phyloP scores from a whole-genome alignment of 2,888 invertebrate species.

The Hydropsyche betteni region DNA sequence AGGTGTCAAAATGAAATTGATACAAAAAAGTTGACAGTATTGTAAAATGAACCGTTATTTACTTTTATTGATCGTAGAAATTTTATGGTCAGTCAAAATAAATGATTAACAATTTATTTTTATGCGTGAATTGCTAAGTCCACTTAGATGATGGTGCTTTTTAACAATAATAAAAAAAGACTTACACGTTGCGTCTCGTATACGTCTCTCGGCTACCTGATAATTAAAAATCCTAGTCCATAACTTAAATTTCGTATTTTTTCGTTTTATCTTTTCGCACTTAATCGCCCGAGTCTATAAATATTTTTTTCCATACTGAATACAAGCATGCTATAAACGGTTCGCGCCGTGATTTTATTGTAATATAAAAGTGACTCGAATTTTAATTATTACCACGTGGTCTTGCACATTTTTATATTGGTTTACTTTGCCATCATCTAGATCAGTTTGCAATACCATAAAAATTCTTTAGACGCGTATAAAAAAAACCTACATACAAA shows the following conservation, averaged over 20 bases:
- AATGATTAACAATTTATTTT: conserved; percentile 26
- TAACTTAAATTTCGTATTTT: conserved; percentile 23
- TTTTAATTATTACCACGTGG: conserved; percentile 24
- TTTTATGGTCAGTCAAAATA: conserved; percentile 19
- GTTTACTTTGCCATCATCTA: too few relatives aligned
- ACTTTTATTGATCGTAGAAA: neutral
- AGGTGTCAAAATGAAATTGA: too few relatives aligned
- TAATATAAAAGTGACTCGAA: conserved; percentile 31
- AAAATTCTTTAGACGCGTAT: too few relatives aligned
- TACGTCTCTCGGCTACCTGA: conserved; percentile 28
- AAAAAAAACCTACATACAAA: neutral
- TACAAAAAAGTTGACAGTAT: too few relatives aligned
- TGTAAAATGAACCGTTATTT: conserved; percentile 2
- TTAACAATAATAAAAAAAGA: neutral
- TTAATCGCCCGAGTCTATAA: conserved; percentile 27
- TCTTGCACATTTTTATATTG: neutral
- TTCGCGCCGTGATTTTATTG: conserved; percentile 25
- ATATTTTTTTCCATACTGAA: neutral
- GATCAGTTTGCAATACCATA: too few relatives aligned
- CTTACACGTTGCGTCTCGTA: neutral
- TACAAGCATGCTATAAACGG: conserved; percentile 20
- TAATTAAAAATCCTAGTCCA: conserved; percentile 34
- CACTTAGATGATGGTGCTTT: conserved; percentile 12
- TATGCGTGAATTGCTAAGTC: neutral
- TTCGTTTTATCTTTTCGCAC: conserved; percentile 21